These are phyloP conservation scores for Epistrophe eligans DNA, from an alignment of 2,888 invertebrate species.

Conservation along the genomic window DNA sequence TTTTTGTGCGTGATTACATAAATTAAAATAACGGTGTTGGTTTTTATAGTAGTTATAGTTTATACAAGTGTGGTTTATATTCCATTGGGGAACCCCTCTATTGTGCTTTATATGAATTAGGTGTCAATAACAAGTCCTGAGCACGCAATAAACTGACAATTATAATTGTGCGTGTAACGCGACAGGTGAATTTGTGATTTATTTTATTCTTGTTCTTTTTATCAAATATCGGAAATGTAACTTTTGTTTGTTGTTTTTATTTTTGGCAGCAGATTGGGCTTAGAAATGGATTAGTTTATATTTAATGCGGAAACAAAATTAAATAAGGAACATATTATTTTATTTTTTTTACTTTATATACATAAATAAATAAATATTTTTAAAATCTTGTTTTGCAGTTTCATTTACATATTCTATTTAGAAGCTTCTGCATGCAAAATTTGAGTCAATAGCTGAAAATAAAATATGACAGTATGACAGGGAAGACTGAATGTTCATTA, in stretches of 20 bases:
- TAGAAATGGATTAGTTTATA: not conserved
- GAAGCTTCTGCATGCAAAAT: too few relatives aligned
- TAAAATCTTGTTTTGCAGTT: too few relatives aligned
- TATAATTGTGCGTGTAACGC: conserved; percentile 47
- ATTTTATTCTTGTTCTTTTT: not conserved
- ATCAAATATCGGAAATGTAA: conserved; percentile 16
- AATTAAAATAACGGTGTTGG: conserved; percentile 54
- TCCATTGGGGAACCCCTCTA: conserved; percentile 18
- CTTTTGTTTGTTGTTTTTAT: conserved; percentile 7
- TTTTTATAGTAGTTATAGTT: conserved; percentile 6
- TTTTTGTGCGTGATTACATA: conserved; percentile 58
- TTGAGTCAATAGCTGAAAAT: too few relatives aligned
- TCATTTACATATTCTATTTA: too few relatives aligned
- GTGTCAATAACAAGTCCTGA: conserved; percentile 51
- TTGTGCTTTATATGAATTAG: conserved; percentile 13
- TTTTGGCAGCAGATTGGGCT: not conserved
- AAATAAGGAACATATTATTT: too few relatives aligned
- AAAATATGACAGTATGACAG: too few relatives aligned
- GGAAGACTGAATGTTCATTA: too few relatives aligned
- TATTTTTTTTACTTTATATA: too few relatives aligned
- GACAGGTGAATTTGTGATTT: conserved; percentile 54
- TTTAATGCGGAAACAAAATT: not conserved
- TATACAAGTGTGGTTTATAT: conserved; percentile 15
- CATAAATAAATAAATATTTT: too few relatives aligned
- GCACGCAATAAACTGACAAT: conserved; percentile 48